Evolutionary conservation across 2,113 vertebrate species (phyloP).

Genomic region (Aegithalos caudatus): DNA sequence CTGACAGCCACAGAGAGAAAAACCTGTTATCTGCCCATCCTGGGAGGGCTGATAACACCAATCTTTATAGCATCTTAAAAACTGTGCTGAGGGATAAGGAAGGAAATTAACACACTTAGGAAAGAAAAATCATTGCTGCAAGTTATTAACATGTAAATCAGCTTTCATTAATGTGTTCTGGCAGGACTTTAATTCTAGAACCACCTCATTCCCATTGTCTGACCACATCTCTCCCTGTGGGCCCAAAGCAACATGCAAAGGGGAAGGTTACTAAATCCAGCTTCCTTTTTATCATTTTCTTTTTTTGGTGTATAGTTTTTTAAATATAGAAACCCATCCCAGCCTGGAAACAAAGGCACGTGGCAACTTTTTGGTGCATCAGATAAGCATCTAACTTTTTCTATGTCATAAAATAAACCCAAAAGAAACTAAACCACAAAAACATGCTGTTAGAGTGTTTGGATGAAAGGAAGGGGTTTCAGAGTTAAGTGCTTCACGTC

Average conservation of each 20-base stretch:
- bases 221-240: neutral
- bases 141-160: neutral
- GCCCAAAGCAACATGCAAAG: neutral
- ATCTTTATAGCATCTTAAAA: conserved; percentile 4
- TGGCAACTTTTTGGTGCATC: neutral
- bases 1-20: conserved; percentile 1
- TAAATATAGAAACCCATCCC: neutral
- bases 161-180: neutral
- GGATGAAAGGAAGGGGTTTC: conserved; percentile 28
- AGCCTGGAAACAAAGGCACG: neutral
- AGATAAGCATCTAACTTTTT: neutral
- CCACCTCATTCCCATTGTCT: neutral
- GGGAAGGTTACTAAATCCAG: neutral
- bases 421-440: neutral
- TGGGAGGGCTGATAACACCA: conserved; percentile 3
- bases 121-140: neutral
- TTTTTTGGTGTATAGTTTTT: neutral
- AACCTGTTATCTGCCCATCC: neutral
- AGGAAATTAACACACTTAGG: neutral
- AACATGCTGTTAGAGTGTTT: conserved; percentile 3
- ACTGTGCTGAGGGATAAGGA: neutral
- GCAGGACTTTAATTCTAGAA: neutral
- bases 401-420: neutral
- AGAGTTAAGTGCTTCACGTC: conserved; percentile 14
- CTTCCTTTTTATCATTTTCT: neutral